These are phyloP conservation scores for Argopecten irradians DNA, from an alignment of 1,140 invertebrate species.

Conservation along the genomic window DNA sequence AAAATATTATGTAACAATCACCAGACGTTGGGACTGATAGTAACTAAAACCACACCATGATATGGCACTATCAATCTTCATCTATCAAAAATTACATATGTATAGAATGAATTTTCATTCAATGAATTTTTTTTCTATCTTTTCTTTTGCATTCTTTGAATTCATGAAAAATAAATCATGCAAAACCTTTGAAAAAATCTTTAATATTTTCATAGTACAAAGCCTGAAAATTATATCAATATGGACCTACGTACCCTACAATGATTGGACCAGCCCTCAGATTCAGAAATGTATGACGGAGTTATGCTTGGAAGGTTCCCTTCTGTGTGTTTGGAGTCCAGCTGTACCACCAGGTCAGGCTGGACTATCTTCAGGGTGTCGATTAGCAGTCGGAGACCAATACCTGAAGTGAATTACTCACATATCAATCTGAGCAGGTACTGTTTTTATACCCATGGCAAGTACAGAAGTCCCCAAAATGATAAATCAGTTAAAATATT, in stretches of 20 bases:
- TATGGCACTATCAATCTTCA: too few species aligned
- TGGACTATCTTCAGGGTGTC: constrained; percentile 68
- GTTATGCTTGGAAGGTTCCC: constrained; percentile 67
- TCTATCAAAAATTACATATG: too few species aligned
- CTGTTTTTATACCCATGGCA: too few species aligned
- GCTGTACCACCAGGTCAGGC: constrained; percentile 72
- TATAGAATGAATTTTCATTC: neutral
- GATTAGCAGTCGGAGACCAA: constrained; percentile 72
- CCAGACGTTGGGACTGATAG: too few species aligned
- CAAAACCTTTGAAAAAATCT: neutral
- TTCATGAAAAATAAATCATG: neutral
- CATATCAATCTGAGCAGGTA: too few species aligned
- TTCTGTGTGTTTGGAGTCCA: constrained; percentile 57
- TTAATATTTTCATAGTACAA: neutral
- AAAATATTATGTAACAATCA: too few species aligned
- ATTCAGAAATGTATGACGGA: constrained; percentile 48
- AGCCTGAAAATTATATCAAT: neutral
- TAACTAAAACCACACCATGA: too few species aligned
- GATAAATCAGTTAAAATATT: too few species aligned
- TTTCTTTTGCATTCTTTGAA: neutral
- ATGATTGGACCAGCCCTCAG: constrained; percentile 54
- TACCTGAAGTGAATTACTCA: constrained; percentile 56
- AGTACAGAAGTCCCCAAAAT: too few species aligned
- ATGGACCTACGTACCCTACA: constrained; percentile 27
- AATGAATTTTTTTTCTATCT: neutral